These are phyloP conservation scores for Paramuricea clavata DNA, from an alignment of 92 coral and sea anemone genomes.

Conservation along the genomic window DNA sequence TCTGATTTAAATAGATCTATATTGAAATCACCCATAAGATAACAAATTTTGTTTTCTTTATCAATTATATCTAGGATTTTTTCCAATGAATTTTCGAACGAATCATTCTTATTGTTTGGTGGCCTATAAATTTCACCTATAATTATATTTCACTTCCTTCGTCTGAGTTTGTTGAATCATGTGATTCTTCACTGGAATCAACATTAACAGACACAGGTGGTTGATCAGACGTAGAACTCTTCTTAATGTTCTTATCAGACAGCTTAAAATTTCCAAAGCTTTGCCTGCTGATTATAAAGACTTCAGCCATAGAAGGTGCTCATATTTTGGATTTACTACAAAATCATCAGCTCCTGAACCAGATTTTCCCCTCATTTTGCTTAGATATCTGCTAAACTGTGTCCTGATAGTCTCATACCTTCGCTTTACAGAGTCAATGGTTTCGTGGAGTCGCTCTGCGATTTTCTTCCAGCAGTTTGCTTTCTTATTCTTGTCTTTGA, in stretches of 20 bases:
- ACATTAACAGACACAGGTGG: too few relatives aligned
- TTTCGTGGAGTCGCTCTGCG: background rate
- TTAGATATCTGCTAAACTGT: slow-evolving; percentile 12
- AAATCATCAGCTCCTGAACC: slow-evolving; percentile 28
- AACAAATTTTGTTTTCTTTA: too few relatives aligned
- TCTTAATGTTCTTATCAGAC: background rate
- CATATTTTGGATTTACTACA: slow-evolving; percentile 36
- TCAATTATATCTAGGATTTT: too few relatives aligned
- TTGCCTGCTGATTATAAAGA: background rate
- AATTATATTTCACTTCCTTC: too few relatives aligned
- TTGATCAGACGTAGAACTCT: too few relatives aligned
- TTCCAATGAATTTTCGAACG: too few relatives aligned
- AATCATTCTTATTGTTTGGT: too few relatives aligned
- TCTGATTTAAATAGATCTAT: too few relatives aligned
- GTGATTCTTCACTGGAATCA: too few relatives aligned
- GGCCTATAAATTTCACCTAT: too few relatives aligned
- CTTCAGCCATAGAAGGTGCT: slow-evolving; percentile 48
- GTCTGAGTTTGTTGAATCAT: too few relatives aligned
- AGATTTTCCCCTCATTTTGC: slow-evolving; percentile 1
- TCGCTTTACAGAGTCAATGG: background rate
- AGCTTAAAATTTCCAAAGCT: background rate
- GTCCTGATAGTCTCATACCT: slow-evolving; percentile 24
- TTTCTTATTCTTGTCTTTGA: background rate
- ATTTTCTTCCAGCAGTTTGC: background rate
- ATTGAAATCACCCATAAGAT: too few relatives aligned